These are phyloP conservation scores for Heliconius nattereri DNA, from an alignment of 1,140 invertebrate genomes.

Conservation along the genomic window DNA sequence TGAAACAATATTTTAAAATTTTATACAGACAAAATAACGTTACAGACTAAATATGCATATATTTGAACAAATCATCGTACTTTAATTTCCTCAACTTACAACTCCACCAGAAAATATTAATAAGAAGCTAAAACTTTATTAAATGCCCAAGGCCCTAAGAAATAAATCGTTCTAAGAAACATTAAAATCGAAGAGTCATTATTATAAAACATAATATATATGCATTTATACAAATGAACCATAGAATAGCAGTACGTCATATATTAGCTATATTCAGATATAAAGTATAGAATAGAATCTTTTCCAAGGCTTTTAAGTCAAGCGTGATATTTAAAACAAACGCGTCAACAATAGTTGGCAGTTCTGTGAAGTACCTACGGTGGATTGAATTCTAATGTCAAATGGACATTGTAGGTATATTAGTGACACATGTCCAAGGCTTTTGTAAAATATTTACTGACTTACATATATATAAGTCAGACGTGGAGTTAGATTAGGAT, in stretches of 20 bases:
- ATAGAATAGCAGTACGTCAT: background rate
- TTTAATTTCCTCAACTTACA: too few relatives aligned
- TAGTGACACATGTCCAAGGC: background rate
- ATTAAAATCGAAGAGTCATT: background rate
- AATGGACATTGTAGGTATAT: conserved; percentile 10
- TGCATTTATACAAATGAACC: background rate
- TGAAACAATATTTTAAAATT: too few relatives aligned
- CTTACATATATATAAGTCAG: background rate
- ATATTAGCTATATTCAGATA: background rate
- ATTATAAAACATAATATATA: conserved; percentile 1
- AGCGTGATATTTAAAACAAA: conserved; percentile 28
- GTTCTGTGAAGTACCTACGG: conserved; percentile 16
- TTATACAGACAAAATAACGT: too few relatives aligned
- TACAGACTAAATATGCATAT: too few relatives aligned
- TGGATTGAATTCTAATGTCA: conserved; percentile 4
- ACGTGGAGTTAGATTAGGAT: background rate
- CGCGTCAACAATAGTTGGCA: conserved; percentile 22
- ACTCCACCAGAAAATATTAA: too few relatives aligned
- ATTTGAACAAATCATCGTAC: too few relatives aligned
- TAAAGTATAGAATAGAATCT: conserved; percentile 14
- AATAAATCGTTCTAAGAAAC: background rate
- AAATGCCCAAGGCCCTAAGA: background rate
- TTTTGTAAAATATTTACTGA: background rate
- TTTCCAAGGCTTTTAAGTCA: conserved; percentile 27
- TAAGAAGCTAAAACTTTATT: background rate